Percentiles rank a stretch among this genome's conserved stretches.
Evolutionary conservation across 2,888 invertebrate species (phyloP).

Genomic region (Cheilosia grossa): DNA sequence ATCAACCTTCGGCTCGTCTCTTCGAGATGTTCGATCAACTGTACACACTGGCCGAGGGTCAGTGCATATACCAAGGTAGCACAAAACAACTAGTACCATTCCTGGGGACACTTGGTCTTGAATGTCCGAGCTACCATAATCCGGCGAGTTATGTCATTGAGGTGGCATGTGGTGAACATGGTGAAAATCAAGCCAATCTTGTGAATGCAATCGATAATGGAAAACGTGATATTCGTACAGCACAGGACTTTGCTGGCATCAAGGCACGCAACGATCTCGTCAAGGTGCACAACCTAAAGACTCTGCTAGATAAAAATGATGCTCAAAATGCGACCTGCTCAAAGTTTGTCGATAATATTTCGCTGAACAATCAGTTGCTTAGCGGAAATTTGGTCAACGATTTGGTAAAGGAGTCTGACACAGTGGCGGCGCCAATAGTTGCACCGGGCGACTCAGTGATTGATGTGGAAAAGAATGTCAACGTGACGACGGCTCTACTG

Average conservation of each 20-base stretch:
- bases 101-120: conserved; percentile 90
- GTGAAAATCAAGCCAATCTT: conserved; percentile 92
- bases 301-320: conserved; percentile 85
- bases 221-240: conserved; percentile 90
- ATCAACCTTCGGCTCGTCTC: conserved; percentile 97
- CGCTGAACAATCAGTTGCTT: conserved; percentile 82
- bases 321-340: conserved; percentile 79
- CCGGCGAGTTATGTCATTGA: conserved; percentile 98
- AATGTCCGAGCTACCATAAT: conserved; percentile 98
- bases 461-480: conserved; percentile 87
- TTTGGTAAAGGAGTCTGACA: conserved; percentile 83
- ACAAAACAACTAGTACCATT: conserved; percentile 93
- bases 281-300: conserved; percentile 84
- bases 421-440: conserved; percentile 71
- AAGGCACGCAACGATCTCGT: conserved; percentile 84
- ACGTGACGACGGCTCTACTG: conserved; percentile 88
- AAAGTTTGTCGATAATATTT: conserved; percentile 81
- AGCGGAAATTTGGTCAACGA: conserved; percentile 87
- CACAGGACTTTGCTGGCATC: conserved; percentile 87
- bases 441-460: conserved; percentile 81
- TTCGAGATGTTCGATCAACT: conserved; percentile 98
- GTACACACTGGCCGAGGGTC: conserved; percentile 96
- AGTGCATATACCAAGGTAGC: conserved; percentile 97
- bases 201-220: conserved; percentile 94
- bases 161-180: conserved; percentile 98